Evolutionary conservation across 2,113 vertebrate genomes (phyloP), one percentile per base, ranked within the genome.

Genomic region (Oryzias melastigma): DNA sequence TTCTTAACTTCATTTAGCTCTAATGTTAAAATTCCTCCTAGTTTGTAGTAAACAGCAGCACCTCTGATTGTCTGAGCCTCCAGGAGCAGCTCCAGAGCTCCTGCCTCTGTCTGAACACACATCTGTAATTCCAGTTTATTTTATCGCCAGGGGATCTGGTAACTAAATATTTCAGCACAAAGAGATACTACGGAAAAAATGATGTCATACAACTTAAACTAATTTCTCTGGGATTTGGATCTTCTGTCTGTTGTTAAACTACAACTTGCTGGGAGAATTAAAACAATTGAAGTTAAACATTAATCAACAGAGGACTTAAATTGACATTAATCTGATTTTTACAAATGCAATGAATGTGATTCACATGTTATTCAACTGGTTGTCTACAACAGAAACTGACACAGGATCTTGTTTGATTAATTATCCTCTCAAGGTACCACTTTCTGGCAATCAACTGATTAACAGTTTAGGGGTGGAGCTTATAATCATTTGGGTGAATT

Each of bases 111-210:
- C 48, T 48, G 19, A 2, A 56, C 18, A 20, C 73, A 75, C 71
- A 82, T 70, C 76, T 79, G 72, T 45, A 13, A 62, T 49, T 22
- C 44, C 24, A 67, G 55, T 82, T 82, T 71, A 0, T 24, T 73
- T 62, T 45, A 47, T 56, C 57, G 2, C 46, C 40, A 4, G 41
- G 72, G 60, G 56, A 52, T 18, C 19, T 13, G 4, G 69, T 45
- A 68, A 76, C 62, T 45, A 19, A 54, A 73, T 66, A 69, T 54
- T 22, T 56, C 41, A 60, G 52, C 40, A 20, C 29, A 54, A 69
- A 65, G 24, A 65, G 43, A 53, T 22, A 29, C 52, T 1, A 45
- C 3, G 10, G 16, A 43, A 20, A 68, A 18, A 44, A 44, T 58
- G 71, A 82, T 59, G 68, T 78, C 65, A 75, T 14, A 35, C 48